phyloP scores from a whole-genome alignment of 2,797 vertebrate genomes.

The Anguilla pacifica region DNA sequence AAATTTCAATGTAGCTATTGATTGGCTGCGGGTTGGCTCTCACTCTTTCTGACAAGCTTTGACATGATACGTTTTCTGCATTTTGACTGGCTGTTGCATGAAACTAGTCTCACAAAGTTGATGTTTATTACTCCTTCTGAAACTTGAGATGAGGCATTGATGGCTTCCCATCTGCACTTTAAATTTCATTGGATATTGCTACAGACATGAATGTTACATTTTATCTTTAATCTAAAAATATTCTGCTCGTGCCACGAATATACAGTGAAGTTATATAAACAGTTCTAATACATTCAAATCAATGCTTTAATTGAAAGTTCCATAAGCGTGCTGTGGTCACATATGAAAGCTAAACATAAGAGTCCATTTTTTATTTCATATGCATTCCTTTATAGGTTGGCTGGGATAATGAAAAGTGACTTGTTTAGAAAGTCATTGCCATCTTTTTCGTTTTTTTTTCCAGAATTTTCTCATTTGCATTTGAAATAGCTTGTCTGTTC shows the following conservation, averaged over 20 bases:
- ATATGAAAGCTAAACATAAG: background rate
- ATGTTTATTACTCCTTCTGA: background rate
- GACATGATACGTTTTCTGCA: too few species aligned
- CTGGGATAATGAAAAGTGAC: background rate
- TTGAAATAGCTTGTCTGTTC: slow-evolving; percentile 1
- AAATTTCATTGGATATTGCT: background rate
- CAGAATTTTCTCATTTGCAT: slow-evolving; percentile 19
- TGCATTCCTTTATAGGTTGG: background rate
- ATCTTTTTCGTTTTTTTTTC: background rate
- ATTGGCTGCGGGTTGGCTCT: too few species aligned
- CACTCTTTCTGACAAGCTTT: too few species aligned
- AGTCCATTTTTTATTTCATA: slow-evolving; percentile 2
- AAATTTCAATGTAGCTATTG: too few species aligned
- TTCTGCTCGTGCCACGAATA: background rate
- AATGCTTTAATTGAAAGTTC: background rate
- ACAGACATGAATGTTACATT: background rate
- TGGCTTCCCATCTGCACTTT: background rate
- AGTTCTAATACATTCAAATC: background rate
- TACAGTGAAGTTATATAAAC: background rate
- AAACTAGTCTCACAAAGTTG: too few species aligned
- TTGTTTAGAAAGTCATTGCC: background rate
- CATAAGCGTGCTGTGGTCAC: background rate
- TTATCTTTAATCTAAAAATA: background rate
- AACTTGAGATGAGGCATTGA: background rate
- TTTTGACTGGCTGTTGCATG: too few species aligned